phyloP scores from a whole-genome alignment of 2,888 invertebrate genomes.

The Ecdyonurus torrentis region DNA sequence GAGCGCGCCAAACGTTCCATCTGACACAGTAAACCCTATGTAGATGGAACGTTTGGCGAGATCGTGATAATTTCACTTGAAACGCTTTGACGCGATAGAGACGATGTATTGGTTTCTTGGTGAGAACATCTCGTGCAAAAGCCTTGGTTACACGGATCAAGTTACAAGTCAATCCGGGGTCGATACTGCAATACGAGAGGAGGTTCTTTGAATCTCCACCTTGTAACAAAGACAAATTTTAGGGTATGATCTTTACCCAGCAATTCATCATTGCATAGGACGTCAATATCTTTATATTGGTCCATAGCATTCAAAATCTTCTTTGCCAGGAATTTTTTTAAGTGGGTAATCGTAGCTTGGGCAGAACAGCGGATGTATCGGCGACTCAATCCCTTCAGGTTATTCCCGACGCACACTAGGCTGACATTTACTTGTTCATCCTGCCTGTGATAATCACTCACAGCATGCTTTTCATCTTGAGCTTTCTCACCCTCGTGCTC shows the following conservation, averaged over 20 bases:
- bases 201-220: constrained; percentile 92
- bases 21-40: no score
- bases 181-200: constrained; percentile 69
- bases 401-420: constrained; percentile 76
- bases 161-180: neutral
- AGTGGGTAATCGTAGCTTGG: constrained; percentile 94
- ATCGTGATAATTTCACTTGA: no score
- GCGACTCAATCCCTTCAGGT: constrained; percentile 67
- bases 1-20: no score
- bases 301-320: constrained; percentile 82
- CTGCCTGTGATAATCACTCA: constrained; percentile 79
- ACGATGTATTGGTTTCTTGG: no score
- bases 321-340: constrained; percentile 95
- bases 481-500: constrained; percentile 49
- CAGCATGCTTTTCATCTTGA: constrained; percentile 50
- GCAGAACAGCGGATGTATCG: constrained; percentile 89
- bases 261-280: constrained; percentile 94
- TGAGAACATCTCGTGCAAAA: no score
- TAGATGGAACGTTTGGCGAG: no score
- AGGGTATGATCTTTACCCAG: constrained; percentile 97
- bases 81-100: no score
- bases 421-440: constrained; percentile 97
- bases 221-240: constrained; percentile 93
- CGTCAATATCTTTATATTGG: constrained; percentile 92
- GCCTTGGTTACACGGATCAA: no score